Evolutionary conservation across 2,113 vertebrate species (phyloP), one percentile per base, ranked within the genome.

Genomic region (Melanotaenia duboulayi): DNA sequence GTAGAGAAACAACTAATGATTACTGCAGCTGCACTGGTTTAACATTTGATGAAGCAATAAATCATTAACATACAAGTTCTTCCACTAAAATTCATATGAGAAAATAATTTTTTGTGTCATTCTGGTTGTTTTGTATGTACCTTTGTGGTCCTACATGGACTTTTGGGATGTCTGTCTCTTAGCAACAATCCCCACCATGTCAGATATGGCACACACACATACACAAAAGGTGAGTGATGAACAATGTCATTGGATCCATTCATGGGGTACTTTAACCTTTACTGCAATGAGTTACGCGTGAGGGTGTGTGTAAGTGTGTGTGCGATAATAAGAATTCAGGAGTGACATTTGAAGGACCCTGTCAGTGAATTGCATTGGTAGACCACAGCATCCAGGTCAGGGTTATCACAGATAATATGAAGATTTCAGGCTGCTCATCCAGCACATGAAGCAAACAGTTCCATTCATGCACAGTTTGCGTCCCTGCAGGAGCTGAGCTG

Each of bases 221-320:
- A 52, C 20, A 24, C 39, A 20, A 40, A 19, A 71, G 42, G 67
- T 87, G 80, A 84, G 64, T 75, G 82, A 88, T 87, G 80, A 74
- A 67, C 40, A 60, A 52, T 77, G 62, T 56, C 76, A 69, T 11
- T 59, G 64, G 63, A 74, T 72, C 67, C 63, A 79, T 85, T 84
- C 76, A 81, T 81, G 76, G 63, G 69, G 60, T 69, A 56, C 52
- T 81, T 75, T 89, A 87, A 89, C 86, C 86, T 88, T 89, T 91
- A 67, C 65, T 73, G 17, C 59, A 44, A 65, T 71, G 65, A 76
- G 57, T 76, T 70, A 85, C 75, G 80, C 52, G 46, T 42, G 0
- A 55, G 32, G 19, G 57, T 20, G 22, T 74, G 58, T 57, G 51
- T 49, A 23, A 55, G 59, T 23, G n/a, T 32, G 17, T 40, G 54